A percentile compares a stretch with the other conserved stretches of the same genome.
phyloP scores from a whole-genome alignment of 1,140 invertebrate genomes.

The Drosophila lacteicornis region DNA sequence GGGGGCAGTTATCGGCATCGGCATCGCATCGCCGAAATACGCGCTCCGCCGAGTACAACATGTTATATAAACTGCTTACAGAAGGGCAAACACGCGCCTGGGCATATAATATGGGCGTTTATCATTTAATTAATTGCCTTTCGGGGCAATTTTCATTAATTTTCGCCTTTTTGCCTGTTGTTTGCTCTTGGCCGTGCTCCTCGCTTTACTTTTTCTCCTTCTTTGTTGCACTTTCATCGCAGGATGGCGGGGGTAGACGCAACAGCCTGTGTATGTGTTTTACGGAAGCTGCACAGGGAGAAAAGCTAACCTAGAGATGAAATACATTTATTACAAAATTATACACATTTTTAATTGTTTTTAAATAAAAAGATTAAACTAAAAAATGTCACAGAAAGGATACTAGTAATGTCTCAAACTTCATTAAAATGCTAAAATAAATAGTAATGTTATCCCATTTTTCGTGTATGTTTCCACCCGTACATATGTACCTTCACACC shows the following conservation, averaged over 20 bases:
- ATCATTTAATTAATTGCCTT: conserved; percentile 72
- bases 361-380: too few relatives aligned
- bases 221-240: conserved; percentile 30
- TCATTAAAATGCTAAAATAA: too few relatives aligned
- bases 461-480: too few relatives aligned
- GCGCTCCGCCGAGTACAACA: conserved; percentile 10
- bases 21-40: conserved; percentile 1
- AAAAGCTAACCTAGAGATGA: background rate
- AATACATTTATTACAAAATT: too few relatives aligned
- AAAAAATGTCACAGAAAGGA: too few relatives aligned
- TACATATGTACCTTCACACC: background rate
- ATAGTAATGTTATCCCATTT: too few relatives aligned
- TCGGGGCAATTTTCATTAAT: conserved; percentile 67
- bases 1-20: conserved; percentile 21
- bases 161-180: conserved; percentile 45
- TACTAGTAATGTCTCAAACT: too few relatives aligned
- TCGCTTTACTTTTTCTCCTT: conserved; percentile 5
- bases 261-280: conserved; percentile 24
- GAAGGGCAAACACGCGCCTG: conserved; percentile 47
- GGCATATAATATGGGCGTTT: conserved; percentile 66
- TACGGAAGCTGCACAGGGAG: conserved; percentile 1
- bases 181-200: background rate
- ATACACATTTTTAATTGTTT: too few relatives aligned
- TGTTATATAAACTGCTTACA: conserved; percentile 61
- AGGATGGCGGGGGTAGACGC: conserved; percentile 5